Conservation (phyloP, 2,113 vertebrate genomes). For the Gallinago undulata region DNA sequence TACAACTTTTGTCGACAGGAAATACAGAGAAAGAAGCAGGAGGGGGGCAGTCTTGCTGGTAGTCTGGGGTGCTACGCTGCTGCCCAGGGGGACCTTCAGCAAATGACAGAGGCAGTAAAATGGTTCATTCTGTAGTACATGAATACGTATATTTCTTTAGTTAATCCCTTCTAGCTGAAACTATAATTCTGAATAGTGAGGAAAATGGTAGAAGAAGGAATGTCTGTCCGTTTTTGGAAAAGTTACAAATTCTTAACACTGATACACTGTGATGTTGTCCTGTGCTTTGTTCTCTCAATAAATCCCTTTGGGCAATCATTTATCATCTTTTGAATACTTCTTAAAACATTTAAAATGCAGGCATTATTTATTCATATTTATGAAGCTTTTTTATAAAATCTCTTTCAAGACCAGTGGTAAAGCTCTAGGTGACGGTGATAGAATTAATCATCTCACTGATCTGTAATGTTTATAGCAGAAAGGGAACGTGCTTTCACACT, state of each 20-base stretch:
- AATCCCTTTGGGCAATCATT: not conserved
- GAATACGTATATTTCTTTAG: not conserved
- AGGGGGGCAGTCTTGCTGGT: not conserved
- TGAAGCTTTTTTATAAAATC: not conserved
- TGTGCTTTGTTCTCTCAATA: not conserved
- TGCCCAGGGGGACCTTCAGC: not conserved
- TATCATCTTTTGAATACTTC: not conserved
- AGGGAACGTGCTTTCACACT: not conserved
- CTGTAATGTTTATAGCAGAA: not conserved
- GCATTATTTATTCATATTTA: not conserved
- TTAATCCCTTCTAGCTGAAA: not conserved
- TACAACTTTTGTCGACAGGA: not conserved
- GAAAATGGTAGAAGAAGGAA: not conserved
- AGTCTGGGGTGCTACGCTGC: not conserved
- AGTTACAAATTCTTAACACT: not conserved
- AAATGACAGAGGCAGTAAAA: not conserved
- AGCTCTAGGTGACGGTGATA: not conserved
- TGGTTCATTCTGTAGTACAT: not conserved
- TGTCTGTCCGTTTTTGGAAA: not conserved
- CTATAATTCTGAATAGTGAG: not conserved
- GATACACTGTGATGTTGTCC: not conserved
- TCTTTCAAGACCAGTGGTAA: not conserved
- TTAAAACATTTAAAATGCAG: not conserved
- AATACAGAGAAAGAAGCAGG: not conserved
- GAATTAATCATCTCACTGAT: not conserved